These are phyloP conservation scores for Corella eumyota DNA, from an alignment of 23 tunicate genomes.

Conservation along the genomic window DNA sequence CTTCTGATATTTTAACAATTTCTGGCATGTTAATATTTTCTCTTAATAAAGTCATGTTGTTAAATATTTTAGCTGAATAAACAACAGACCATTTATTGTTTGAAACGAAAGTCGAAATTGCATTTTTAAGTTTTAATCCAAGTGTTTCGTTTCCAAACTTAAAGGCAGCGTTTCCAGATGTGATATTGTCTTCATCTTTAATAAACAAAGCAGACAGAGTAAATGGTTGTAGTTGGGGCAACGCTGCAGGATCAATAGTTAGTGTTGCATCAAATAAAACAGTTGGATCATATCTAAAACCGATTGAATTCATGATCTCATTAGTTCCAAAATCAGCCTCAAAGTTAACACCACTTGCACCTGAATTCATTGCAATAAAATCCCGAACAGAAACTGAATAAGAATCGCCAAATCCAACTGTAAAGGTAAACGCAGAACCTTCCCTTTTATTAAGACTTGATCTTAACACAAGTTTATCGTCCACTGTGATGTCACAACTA, in stretches of 20 bases:
- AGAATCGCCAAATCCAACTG: neutral
- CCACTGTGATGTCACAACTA: neutral
- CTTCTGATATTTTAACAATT: too few relatives aligned
- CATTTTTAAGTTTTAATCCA: too few relatives aligned
- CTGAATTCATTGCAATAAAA: neutral
- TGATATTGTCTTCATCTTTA: too few relatives aligned
- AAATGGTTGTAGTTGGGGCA: too few relatives aligned
- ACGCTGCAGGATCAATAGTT: neutral
- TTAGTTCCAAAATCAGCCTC: conserved; percentile 1
- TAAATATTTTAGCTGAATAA: too few relatives aligned
- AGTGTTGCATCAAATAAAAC: neutral
- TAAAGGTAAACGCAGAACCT: neutral
- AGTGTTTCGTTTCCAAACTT: too few relatives aligned
- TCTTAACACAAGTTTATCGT: neutral
- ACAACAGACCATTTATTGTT: too few relatives aligned
- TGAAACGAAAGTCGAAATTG: too few relatives aligned
- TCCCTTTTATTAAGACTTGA: neutral
- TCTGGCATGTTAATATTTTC: too few relatives aligned
- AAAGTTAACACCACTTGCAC: neutral
- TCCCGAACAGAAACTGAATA: neutral
- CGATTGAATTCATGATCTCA: neutral
- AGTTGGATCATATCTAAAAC: neutral
- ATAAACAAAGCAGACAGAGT: too few relatives aligned
- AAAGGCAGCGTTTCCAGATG: too few relatives aligned
- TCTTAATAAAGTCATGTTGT: too few relatives aligned